Percentiles rank a stretch among this genome's conserved stretches.
phyloP scores from a whole-genome alignment of 2,888 invertebrate species.

The Leptura quadrifasciata region DNA sequence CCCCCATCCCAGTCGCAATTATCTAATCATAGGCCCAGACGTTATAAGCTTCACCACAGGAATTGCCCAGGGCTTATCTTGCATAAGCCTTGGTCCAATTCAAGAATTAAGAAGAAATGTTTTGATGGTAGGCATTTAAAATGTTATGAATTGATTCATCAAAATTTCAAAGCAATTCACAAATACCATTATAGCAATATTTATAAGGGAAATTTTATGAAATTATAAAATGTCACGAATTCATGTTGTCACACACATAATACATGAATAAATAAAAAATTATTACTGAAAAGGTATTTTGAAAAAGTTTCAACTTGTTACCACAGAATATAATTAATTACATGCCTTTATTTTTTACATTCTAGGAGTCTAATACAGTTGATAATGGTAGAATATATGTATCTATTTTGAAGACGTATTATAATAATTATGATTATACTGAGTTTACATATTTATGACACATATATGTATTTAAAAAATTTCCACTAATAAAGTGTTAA shows the following conservation, averaged over 20 bases:
- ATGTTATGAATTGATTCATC: background rate
- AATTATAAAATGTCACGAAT: background rate
- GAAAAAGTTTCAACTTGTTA: no score
- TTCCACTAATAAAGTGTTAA: no score
- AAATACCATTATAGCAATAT: background rate
- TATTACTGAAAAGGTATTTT: no score
- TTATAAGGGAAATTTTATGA: background rate
- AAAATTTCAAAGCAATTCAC: background rate
- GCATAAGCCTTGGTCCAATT: background rate
- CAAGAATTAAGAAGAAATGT: background rate
- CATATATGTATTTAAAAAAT: no score
- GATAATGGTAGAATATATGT: no score
- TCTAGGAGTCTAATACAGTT: no score
- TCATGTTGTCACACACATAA: background rate
- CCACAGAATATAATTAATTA: no score
- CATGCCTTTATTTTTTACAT: no score
- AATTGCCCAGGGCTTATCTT: background rate
- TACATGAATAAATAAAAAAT: no score
- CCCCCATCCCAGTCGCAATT: slow-evolving; percentile 55
- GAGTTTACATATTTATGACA: no score
- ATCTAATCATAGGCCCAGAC: slow-evolving; percentile 47
- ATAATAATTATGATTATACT: no score
- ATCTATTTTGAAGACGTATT: no score
- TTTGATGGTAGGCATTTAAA: slow-evolving; percentile 4
- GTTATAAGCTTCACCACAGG: slow-evolving; percentile 46